Conservation (phyloP, 2,797 vertebrate genomes). For the Phataginus tricuspis region DNA sequence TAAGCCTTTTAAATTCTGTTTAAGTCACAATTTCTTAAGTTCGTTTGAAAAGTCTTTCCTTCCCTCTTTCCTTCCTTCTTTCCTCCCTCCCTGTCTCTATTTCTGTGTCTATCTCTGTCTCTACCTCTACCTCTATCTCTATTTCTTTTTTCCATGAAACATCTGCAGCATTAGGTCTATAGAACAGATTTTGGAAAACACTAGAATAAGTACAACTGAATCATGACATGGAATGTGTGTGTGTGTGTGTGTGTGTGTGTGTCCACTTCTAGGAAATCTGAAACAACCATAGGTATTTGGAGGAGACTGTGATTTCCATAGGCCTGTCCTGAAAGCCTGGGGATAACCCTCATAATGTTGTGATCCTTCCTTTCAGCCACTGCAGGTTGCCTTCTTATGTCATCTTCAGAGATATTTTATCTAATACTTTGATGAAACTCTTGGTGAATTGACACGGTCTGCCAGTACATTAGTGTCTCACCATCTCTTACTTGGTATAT, state of each 20-base stretch:
- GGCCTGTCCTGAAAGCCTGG: background rate
- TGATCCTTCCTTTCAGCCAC: background rate
- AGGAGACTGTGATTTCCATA: background rate
- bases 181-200: background rate
- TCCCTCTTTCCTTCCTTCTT: too few relatives aligned
- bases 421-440: background rate
- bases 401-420: background rate
- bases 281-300: background rate
- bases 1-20: background rate
- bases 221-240: background rate
- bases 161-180: background rate
- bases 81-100: background rate
- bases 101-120: too few relatives aligned
- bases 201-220: background rate
- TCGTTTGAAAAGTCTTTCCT: background rate
- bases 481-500: background rate
- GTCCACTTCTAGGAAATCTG: background rate
- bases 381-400: background rate
- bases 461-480: background rate
- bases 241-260: rapidly evolving
- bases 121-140: too few relatives aligned
- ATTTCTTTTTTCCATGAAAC: background rate
- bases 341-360: background rate
- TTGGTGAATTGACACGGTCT: background rate
- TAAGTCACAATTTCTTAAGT: background rate